phyloP scores from a whole-genome alignment of 2,113 vertebrate genomes.

The Cynocephalus volans region DNA sequence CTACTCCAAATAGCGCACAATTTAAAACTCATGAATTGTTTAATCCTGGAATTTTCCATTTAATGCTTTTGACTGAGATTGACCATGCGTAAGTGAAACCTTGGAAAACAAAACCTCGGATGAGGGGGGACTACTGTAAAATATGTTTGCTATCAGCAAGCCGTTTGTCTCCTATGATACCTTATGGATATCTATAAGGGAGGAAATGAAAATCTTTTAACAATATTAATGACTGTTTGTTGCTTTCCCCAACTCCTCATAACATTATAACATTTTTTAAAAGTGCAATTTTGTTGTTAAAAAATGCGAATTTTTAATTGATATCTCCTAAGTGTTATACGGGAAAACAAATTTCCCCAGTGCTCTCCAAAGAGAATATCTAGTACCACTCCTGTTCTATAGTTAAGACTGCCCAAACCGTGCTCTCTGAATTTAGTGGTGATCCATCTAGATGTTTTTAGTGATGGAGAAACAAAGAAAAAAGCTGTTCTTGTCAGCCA shows the following conservation, averaged over 20 bases:
- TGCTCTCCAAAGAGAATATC: not conserved
- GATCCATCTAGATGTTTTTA: not conserved
- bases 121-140: not conserved
- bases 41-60: too few species aligned
- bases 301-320: not conserved
- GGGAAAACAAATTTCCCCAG: not conserved
- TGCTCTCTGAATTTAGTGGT: slow-evolving; percentile 19
- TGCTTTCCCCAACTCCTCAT: not conserved
- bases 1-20: too few species aligned
- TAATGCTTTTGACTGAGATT: too few species aligned
- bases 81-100: too few species aligned
- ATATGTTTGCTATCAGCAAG: not conserved
- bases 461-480: not conserved
- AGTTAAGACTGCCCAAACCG: not conserved
- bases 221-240: not conserved
- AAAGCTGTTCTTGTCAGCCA: not conserved
- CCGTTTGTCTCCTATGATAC: not conserved
- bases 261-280: not conserved
- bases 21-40: too few species aligned
- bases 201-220: not conserved
- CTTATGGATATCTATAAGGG: not conserved
- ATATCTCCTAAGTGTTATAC: not conserved
- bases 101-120: too few species aligned
- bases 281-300: not conserved
- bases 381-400: not conserved